A percentile compares a stretch with the other conserved stretches of the same genome.
Conservation (phyloP, 2,113 vertebrate species). For the Geococcyx californianus region DNA sequence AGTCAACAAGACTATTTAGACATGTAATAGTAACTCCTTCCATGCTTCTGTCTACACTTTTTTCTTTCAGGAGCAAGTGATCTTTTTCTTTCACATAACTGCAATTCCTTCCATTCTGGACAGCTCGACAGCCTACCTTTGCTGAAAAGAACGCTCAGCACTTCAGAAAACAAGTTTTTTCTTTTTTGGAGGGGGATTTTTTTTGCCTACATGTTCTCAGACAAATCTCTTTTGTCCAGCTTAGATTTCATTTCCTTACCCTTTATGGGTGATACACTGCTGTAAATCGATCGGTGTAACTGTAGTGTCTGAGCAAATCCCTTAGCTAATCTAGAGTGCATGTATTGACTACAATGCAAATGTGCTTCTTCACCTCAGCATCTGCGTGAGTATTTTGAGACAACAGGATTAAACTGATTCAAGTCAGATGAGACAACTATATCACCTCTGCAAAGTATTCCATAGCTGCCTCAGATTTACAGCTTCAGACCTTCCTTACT, state of each 20-base stretch:
- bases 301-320: not conserved
- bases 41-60: not conserved
- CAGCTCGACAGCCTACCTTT: not conserved
- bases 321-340: not conserved
- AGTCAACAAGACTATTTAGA: not conserved
- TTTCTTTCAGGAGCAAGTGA: not conserved
- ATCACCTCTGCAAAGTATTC: not conserved
- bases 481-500: not conserved
- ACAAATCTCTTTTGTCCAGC: not conserved
- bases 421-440: not conserved
- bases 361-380: not conserved
- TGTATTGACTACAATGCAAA: not conserved
- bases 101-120: not conserved
- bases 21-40: not conserved
- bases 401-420: not conserved
- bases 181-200: not conserved
- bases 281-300: not conserved
- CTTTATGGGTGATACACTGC: rapidly evolving
- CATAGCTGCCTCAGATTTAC: not conserved
- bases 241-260: not conserved
- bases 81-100: not conserved
- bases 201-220: not conserved
- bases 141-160: not conserved
- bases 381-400: not conserved
- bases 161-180: not conserved